A percentile compares a stretch with the other conserved stretches of the same genome.
Evolutionary conservation across 2,888 invertebrate genomes (phyloP).

Genomic region (Hemicrepidius hirtus): DNA sequence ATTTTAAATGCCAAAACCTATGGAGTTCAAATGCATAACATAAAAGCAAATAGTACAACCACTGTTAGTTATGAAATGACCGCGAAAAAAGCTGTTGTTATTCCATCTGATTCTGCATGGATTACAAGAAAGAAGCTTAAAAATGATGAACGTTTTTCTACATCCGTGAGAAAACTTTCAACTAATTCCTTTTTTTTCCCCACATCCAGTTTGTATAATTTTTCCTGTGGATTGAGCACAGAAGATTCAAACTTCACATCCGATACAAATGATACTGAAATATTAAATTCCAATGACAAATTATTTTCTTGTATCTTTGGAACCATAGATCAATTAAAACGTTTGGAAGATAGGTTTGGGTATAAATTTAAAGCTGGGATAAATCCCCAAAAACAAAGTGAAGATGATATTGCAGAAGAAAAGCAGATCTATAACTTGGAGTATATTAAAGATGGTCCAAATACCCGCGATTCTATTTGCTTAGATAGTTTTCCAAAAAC

Average conservation of each 20-base stretch:
- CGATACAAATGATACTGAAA: neutral
- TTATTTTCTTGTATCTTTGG: conserved; percentile 44
- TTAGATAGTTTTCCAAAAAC: conserved; percentile 66
- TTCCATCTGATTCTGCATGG: conserved; percentile 64
- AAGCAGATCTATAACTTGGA: conserved; percentile 57
- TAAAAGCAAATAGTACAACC: conserved; percentile 64
- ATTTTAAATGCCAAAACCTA: conserved; percentile 75
- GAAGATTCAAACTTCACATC: neutral
- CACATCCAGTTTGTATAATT: conserved; percentile 73
- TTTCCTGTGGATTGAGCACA: conserved; percentile 61
- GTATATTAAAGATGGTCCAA: conserved; percentile 55
- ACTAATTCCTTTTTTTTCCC: conserved; percentile 78
- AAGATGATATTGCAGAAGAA: conserved; percentile 60
- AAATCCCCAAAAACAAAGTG: conserved; percentile 48
- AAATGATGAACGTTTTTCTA: conserved; percentile 76
- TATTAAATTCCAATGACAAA: neutral
- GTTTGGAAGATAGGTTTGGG: conserved; percentile 6
- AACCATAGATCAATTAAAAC: conserved; percentile 25
- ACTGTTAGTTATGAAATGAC: conserved; percentile 70
- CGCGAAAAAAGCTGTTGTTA: conserved; percentile 56
- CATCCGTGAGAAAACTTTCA: conserved; percentile 76
- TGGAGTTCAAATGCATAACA: conserved; percentile 74
- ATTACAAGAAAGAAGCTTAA: conserved; percentile 75
- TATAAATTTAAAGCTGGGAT: conserved; percentile 38
- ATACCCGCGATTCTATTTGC: conserved; percentile 56